Evolutionary conservation across 2,797 vertebrate genomes (phyloP).

Genomic region (Phataginus tricuspis): DNA sequence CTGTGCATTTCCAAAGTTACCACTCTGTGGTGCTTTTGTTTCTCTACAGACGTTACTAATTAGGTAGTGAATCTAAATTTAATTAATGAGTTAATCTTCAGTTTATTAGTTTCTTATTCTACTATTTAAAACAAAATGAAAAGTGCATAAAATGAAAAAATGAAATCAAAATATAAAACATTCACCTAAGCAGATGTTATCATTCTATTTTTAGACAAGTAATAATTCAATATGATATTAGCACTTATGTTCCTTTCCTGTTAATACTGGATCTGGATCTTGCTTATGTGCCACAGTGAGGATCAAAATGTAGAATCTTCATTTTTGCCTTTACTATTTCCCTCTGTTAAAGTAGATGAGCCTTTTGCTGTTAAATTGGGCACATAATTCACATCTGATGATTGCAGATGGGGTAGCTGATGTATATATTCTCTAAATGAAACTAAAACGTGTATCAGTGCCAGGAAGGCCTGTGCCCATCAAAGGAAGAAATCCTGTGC

Average conservation of each 20-base stretch:
- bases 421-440: background rate
- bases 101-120: background rate
- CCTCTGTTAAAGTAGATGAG: background rate
- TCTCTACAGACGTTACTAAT: background rate
- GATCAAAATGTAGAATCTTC: background rate
- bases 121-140: background rate
- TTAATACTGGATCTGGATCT: background rate
- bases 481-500: background rate
- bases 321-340: background rate
- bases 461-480: background rate
- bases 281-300: background rate
- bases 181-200: background rate
- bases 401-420: background rate
- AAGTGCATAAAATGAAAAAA: background rate
- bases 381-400: background rate
- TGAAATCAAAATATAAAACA: background rate
- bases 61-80: background rate
- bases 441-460: background rate
- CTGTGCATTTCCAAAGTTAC: background rate
- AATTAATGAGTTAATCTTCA: background rate
- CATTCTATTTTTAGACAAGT: background rate
- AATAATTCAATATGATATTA: background rate
- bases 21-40: background rate
- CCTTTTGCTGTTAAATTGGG: background rate
- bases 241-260: background rate